Conservation (phyloP, 2,113 vertebrate genomes). For the Naja naja region DNA sequence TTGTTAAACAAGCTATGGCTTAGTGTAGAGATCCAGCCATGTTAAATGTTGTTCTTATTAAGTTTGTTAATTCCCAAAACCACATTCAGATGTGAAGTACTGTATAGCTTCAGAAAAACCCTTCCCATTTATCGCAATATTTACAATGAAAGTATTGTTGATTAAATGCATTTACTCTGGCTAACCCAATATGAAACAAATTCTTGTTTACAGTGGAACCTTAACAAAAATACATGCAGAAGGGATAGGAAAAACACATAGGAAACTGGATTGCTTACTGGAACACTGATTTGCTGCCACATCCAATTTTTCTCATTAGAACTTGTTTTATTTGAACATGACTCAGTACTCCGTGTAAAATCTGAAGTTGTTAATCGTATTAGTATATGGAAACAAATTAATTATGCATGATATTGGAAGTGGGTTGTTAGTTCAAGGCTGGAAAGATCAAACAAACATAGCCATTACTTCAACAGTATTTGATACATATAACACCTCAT, state of each 20-base stretch:
- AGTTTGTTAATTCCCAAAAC: constrained; percentile 36
- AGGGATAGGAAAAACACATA: constrained; percentile 72
- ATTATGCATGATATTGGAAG: constrained; percentile 79
- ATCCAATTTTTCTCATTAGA: constrained; percentile 80
- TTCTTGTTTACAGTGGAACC: constrained; percentile 75
- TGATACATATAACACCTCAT: constrained; percentile 64
- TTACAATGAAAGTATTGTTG: constrained; percentile 72
- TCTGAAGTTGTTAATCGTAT: constrained; percentile 76
- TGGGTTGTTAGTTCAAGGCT: constrained; percentile 70
- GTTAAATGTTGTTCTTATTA: constrained; percentile 7
- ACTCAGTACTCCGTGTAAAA: constrained; percentile 74
- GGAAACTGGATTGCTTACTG: constrained; percentile 69
- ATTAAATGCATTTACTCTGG: constrained; percentile 77
- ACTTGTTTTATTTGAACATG: constrained; percentile 79
- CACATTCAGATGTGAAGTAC: constrained; percentile 53
- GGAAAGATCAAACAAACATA: constrained; percentile 73
- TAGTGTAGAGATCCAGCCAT: not conserved
- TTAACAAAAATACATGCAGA: constrained; percentile 68
- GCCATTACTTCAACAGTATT: constrained; percentile 75
- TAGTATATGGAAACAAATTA: constrained; percentile 79
- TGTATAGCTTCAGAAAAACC: constrained; percentile 42
- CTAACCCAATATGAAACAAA: constrained; percentile 75
- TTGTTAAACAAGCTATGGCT: not conserved
- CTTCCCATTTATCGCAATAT: constrained; percentile 67
- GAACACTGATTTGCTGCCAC: constrained; percentile 71